Percentiles rank a stretch among this genome's conserved stretches.
Conservation (phyloP, 2,888 invertebrate genomes). For the Chaetoderma sp. region DNA sequence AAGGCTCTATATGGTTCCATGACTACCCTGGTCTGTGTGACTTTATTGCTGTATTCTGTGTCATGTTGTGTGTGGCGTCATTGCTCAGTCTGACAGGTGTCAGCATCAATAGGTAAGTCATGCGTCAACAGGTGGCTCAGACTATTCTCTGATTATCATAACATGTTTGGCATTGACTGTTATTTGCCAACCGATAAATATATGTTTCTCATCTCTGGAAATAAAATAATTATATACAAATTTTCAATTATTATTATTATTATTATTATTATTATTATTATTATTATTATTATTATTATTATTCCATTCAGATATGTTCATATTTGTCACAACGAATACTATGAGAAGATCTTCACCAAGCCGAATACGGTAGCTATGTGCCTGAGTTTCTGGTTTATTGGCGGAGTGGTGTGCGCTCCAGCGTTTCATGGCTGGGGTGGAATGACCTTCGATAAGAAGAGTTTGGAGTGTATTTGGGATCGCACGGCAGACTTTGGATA, state of each 20-base stretch:
- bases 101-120: background rate
- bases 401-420: background rate
- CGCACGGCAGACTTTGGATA: conserved; percentile 4
- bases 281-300: no score
- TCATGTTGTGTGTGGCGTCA: conserved; percentile 5
- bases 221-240: no score
- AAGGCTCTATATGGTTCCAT: conserved; percentile 2
- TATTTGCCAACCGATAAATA: no score
- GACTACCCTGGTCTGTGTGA: background rate
- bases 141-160: no score
- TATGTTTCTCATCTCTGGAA: no score
- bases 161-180: no score
- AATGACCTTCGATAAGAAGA: background rate
- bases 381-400: background rate
- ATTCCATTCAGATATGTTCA: no score
- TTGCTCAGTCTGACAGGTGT: background rate
- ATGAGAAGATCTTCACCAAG: background rate
- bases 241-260: no score
- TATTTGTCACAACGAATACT: background rate
- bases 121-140: no score
- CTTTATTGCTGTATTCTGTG: background rate
- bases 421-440: background rate
- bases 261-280: no score
- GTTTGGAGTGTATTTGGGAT: conserved; percentile 1
- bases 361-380: background rate